Evolutionary conservation across 2,797 vertebrate species (phyloP).

Genomic region (Champsocephalus esox): DNA sequence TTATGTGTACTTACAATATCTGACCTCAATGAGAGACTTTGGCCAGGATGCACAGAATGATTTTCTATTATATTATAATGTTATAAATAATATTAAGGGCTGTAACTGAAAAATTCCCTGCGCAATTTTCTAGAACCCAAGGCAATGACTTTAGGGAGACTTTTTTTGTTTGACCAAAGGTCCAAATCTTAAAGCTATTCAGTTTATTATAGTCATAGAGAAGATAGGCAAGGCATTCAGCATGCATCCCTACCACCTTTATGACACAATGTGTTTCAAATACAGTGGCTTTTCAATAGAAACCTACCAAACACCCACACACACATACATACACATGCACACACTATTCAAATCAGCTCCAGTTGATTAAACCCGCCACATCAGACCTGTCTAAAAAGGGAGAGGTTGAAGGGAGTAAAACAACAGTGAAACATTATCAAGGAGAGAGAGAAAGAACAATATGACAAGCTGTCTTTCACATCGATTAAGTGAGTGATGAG

Average conservation of each 20-base stretch:
- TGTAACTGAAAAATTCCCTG: no score
- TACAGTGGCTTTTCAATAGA: background rate
- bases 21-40: background rate
- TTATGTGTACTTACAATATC: background rate
- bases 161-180: background rate
- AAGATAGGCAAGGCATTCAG: background rate
- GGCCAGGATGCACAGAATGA: background rate
- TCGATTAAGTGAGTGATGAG: constrained; percentile 39
- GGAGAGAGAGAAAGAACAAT: constrained; percentile 30
- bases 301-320: background rate
- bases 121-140: background rate
- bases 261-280: background rate
- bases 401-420: constrained; percentile 10
- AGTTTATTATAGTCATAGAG: background rate
- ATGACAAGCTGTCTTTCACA: constrained; percentile 53
- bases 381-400: constrained; percentile 47
- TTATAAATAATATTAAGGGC: background rate
- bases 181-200: background rate
- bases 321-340: background rate
- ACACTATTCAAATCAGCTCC: constrained; percentile 23
- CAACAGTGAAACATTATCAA: constrained; percentile 39
- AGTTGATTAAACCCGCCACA: constrained; percentile 51
- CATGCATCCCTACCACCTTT: background rate
- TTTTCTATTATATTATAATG: background rate
- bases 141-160: background rate